Base-by-base conservation (phyloP, 2,888 invertebrate genomes). In the Copidosoma aretas region DNA sequence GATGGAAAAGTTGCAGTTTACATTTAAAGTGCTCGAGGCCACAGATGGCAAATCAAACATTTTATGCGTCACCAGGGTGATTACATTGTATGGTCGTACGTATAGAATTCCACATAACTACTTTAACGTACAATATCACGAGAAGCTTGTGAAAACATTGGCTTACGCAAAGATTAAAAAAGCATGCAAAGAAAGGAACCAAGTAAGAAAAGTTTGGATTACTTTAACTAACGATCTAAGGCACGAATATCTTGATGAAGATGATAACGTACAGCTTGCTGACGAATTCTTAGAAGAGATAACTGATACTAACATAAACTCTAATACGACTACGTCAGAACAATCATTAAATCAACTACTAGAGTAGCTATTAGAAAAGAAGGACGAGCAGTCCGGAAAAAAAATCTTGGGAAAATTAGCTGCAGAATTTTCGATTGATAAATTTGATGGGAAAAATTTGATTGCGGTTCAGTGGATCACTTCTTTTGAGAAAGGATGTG, bases 381-480 rank as follows among this genome's bases (percentile, higher is more conserved):
- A 24, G 68, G 17, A 69, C 60, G 60, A 71, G 65, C 67, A 72
- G 43, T 58, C 67, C 51, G 64, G 69, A 64, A 68, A 68, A 70
- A 62, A 67, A 39, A 70, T 71, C 19, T 19, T 72, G 61, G 53
- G 41, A 41, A 73, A 73, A 69, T 25, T 71, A 58, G 61, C 70
- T 43, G 67, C 70, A 60, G 64, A 71, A 57, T 72, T 73, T 71
- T 56, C 70, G 15, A 54, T 74, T 10, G 75, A 74, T 39, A 74
- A 73, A 70, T 76, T 74, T 63, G 52, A 32, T 54, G 69, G 71
- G 14, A 76, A 71, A 72, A 76, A 70, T 39, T 43, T 53, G 39
- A 75, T 74, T 70, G 74, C 68, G 24, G 24, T 52, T 15, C 75
- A 74, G 66, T 76, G 74, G 74, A 67, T 75, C 51, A 49, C 70